A percentile compares a stretch with the other conserved stretches of the same genome.
Evolutionary conservation across 2,113 vertebrate species (phyloP).

Genomic region (Gopherus evgoodei): DNA sequence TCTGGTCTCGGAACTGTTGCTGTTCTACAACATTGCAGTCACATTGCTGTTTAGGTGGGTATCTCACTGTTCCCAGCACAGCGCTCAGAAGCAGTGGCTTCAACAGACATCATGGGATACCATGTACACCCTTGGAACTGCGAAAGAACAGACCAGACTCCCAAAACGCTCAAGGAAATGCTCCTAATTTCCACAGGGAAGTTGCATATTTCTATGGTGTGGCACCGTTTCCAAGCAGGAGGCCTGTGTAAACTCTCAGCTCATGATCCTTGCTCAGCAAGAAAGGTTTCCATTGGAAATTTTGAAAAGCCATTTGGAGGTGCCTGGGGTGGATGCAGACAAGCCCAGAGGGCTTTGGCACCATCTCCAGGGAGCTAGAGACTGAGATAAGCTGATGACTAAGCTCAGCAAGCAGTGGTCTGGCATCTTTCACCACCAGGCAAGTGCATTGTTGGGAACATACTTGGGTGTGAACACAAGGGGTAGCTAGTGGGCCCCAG

Average conservation of each 20-base stretch:
- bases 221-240: neutral
- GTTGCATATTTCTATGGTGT: neutral
- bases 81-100: neutral
- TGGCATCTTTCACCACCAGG: neutral
- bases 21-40: neutral
- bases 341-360: neutral
- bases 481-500: neutral
- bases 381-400: neutral
- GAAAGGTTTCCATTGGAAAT: neutral
- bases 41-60: neutral
- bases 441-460: neutral
- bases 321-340: neutral
- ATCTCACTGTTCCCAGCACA: neutral
- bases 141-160: neutral
- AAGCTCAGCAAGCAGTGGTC: neutral
- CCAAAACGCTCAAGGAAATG: neutral
- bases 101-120: neutral
- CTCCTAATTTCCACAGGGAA: neutral
- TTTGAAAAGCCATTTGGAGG: neutral
- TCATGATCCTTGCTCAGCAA: neutral
- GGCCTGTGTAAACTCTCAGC: neutral
- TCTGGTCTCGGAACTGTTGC: neutral
- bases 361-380: neutral
- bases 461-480: neutral
- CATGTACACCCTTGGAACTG: neutral